phyloP scores from a whole-genome alignment of 2,797 vertebrate species.

The Rhadinocentrus ornatus region DNA sequence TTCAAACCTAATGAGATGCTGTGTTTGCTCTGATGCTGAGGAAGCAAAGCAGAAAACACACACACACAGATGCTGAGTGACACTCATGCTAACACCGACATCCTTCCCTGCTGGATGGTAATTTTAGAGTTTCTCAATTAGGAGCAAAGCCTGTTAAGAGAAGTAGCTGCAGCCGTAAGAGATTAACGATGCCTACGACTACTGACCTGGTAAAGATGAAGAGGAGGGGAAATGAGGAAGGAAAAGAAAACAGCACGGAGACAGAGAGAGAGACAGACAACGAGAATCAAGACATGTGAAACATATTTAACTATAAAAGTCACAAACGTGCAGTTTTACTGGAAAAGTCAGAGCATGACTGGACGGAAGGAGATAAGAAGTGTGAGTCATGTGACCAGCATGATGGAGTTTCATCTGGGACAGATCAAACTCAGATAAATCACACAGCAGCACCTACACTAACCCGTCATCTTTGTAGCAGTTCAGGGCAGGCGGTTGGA shows the following conservation, averaged over 20 bases:
- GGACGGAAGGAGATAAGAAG: too few relatives aligned
- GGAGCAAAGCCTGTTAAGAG: constrained; percentile 76
- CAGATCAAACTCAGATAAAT: too few relatives aligned
- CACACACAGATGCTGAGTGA: neutral
- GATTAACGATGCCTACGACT: constrained; percentile 66
- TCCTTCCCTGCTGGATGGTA: constrained; percentile 44
- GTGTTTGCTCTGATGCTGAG: neutral
- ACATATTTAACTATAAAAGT: neutral
- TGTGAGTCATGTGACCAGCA: too few relatives aligned
- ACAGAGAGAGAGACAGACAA: neutral
- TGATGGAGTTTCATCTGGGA: too few relatives aligned
- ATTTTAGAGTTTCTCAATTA: constrained; percentile 77
- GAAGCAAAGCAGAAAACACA: neutral
- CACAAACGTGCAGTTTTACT: too few relatives aligned
- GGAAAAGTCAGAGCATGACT: too few relatives aligned
- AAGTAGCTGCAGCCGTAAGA: constrained; percentile 57
- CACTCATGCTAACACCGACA: constrained; percentile 16
- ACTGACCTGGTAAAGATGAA: constrained; percentile 68
- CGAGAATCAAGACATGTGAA: too few relatives aligned
- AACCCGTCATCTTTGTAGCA: too few relatives aligned
- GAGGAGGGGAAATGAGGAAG: constrained; percentile 3
- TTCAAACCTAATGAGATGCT: neutral
- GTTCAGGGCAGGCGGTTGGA: too few relatives aligned
- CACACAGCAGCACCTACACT: too few relatives aligned
- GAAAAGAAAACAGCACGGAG: fast-evolving